Evolutionary conservation across 2,888 invertebrate genomes (phyloP).

Genomic region (Rotaria sp.): DNA sequence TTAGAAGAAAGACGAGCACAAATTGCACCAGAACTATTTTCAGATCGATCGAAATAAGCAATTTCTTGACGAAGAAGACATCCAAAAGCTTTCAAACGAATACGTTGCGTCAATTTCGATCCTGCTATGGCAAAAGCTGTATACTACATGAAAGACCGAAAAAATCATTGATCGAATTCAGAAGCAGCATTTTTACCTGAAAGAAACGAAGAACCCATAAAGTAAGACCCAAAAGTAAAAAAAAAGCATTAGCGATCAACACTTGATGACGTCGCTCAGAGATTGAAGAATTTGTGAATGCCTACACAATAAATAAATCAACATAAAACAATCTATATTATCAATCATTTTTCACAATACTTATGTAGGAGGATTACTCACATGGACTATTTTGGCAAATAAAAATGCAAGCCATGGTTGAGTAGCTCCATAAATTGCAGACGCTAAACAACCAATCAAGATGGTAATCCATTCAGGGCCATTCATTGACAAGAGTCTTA

Average conservation of each 20-base stretch:
- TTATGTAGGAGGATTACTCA: not conserved
- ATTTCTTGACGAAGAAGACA: too few relatives aligned
- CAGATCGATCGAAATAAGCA: too few relatives aligned
- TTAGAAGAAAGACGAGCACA: conserved; percentile 53
- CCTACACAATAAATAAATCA: not conserved
- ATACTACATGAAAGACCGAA: conserved; percentile 46
- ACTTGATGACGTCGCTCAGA: not conserved
- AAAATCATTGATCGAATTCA: conserved; percentile 43
- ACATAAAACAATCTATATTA: too few relatives aligned
- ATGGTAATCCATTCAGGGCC: not conserved
- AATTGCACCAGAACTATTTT: too few relatives aligned
- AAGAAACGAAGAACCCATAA: not conserved
- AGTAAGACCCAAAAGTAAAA: not conserved
- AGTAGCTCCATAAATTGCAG: not conserved
- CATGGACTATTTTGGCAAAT: not conserved
- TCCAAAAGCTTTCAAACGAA: too few relatives aligned
- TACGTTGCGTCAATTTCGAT: conserved; percentile 41
- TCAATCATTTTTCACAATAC: not conserved
- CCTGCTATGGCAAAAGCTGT: conserved; percentile 44
- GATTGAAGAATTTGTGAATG: not conserved
- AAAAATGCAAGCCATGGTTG: not conserved
- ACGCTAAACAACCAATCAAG: not conserved
- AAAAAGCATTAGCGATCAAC: not conserved
- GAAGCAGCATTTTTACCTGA: not conserved
- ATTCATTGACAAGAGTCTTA: not conserved